Evolutionary conservation across 2,113 vertebrate genomes (phyloP), one percentile per base, ranked within the genome.

Genomic region (Pardalotus punctatus): DNA sequence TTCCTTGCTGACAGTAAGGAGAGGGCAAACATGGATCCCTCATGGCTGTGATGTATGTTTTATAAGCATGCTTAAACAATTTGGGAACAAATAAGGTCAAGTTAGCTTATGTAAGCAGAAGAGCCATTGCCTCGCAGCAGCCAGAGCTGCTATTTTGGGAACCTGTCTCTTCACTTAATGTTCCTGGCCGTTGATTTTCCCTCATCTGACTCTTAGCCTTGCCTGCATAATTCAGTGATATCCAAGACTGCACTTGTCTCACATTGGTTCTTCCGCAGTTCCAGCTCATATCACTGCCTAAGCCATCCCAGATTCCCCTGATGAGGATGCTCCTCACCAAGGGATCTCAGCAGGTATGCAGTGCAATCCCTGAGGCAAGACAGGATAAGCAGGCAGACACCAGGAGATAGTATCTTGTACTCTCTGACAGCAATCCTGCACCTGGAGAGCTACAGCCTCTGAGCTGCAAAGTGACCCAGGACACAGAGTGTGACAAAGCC

Each of bases 11-110:
- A 53, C 61, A 77, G 33, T 5, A 43, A 81, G 70, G 81, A 79
- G 17, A 74, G 29, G 61, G 81, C 62, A 88, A 71, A 54, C 18
- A 25, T 16, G 54, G 70, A 40, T 47, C 57, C 65, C 53, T 70
- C 43, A 17, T 36, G 61, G 70, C 70, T 7, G 3, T 22, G 43
- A 74, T 80, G 9, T 16, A 29, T 90, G 74, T 93, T 96, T 96
- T 84, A 62, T 76, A 83, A 87, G 65, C 54, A 69, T 6, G 47
- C 38, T 80, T 80, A 66, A 97, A 79, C 38, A 66, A 50, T 76
- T 67, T 56, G 56, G 61, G 89, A 93, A 91, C 94, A 96, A 95
- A 74, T 67, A 93, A 94, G 95, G 96, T 95, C 95, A 93, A 73
- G 83, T 42, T 43, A 64, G 78, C 78, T 96, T 97, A 97, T 40